Base-by-base conservation (phyloP, 1,140 invertebrate genomes). In the Gyrodactylus bullatarudis region DNA sequence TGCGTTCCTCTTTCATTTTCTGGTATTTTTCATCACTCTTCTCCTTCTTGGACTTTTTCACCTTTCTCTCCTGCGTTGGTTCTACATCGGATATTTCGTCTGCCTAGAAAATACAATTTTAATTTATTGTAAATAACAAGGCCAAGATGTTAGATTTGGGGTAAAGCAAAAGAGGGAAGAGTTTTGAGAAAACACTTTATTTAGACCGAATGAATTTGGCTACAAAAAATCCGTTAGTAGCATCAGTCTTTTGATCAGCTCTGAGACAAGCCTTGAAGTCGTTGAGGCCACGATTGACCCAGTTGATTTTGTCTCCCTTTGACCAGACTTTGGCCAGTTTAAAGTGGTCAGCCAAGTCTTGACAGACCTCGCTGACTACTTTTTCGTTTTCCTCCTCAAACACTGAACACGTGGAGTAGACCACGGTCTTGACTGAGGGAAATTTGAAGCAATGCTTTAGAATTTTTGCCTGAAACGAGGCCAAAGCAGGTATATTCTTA, bases 341-440 rank as follows among this genome's bases (percentile, higher is more conserved):
- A n/a, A 54, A 54, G 8, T 54, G 8, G 8, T n/a, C 34, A 54
- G 8, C n/a, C 8, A 54, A 8, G 8, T 54, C 34, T 8, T n/a
- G 8, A 19, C 8, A n/a, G 34, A 54, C 34, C 34, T 54, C 34
- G 8, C n/a, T n/a, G n/a, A 54, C 34, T 8, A 54, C 91, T 76
- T 86, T 80, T 82, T 97, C 93, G 79, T 97, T 96, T 82, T 97
- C 93, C 82, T 90, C 85, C 1, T 85, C 82, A 79, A 87, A 84
- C 24, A 91, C 78, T 0, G 92, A 97, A 79, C 92, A 97, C 0
- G 92, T 96, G 21, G 91, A 95, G 79, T 97, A 97, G 1, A 93
- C 86, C 69, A 96, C 85, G 75, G 86, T 82, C 78, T 90, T 87
- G 0, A 86, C 88, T 74, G 85, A 85, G 0, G 89, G 87, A 80